A percentile compares a stretch with the other conserved stretches of the same genome.
These are phyloP conservation scores for Bruchidius siliquastri DNA, from an alignment of 2,888 invertebrate species.

Conservation along the genomic window DNA sequence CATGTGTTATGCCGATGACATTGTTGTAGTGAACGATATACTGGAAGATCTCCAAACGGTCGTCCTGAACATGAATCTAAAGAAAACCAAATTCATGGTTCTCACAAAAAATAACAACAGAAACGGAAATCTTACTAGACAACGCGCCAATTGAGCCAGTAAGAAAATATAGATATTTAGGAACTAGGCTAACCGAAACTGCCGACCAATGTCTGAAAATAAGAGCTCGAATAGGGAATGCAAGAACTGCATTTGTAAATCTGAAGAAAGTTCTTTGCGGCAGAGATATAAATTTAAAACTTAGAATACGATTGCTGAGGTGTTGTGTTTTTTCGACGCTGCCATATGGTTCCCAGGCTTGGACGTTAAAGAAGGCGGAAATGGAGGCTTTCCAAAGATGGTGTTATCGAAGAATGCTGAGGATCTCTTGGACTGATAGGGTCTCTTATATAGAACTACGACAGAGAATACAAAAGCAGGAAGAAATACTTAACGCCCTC, in stretches of 20 bases:
- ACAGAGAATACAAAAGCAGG: neutral
- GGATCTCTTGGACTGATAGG: constrained; percentile 7
- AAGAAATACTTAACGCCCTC: neutral
- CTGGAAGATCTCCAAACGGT: neutral
- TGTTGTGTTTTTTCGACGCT: constrained; percentile 6
- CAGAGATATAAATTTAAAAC: constrained; percentile 10
- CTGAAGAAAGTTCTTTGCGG: constrained; percentile 11
- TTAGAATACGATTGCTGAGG: constrained; percentile 7
- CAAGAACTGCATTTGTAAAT: constrained; percentile 9
- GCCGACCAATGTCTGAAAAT: constrained; percentile 11
- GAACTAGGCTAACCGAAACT: constrained; percentile 7
- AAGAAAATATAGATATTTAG: constrained; percentile 10
- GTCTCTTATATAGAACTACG: neutral
- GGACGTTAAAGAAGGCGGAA: constrained; percentile 4
- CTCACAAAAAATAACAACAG: neutral
- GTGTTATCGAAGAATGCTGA: constrained; percentile 7
- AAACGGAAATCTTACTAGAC: neutral
- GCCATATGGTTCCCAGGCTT: constrained; percentile 4
- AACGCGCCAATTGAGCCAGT: neutral
- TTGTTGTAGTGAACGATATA: neutral
- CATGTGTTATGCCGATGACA: neutral
- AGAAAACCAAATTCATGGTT: neutral
- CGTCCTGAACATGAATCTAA: too few species aligned
- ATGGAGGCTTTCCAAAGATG: constrained; percentile 4
- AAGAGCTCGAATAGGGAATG: constrained; percentile 9